Base-by-base conservation (phyloP, 2,888 invertebrate species). In the Dryococelus australis region DNA sequence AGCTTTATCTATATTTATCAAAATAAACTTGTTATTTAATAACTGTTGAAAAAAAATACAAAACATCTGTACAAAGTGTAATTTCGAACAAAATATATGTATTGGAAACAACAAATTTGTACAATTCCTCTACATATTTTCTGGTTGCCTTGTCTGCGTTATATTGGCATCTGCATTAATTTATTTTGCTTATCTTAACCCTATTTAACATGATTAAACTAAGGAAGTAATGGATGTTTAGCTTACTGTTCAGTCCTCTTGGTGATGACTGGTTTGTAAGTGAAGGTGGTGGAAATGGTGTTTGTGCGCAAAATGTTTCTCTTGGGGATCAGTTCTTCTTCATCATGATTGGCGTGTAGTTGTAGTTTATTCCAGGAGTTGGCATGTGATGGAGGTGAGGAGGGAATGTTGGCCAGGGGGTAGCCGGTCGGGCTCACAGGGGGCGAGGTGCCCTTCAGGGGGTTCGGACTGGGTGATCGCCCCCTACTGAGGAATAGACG, bases 391-490 rank as follows among this genome's bases (percentile, higher is more conserved):
- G 65, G 65, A 9, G 65, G n/a, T 9, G 65, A n/a, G 65, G 65
- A 65, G 8, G n/a, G 65, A 0, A n/a, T 8, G 65, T 0, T 8
- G 20, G 65, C 65, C 65, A n/a, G 0, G 0, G 65, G 16, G 16
- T 47, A 47, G 47, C 47, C 8, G 47, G 10, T 47, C 16, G 47
- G 47, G 47, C 47, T 47, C 47, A 47, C 12, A 13, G 47, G n/a
- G 4, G 65, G 65, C 20, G 65, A 20, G n/a, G 65, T n/a, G 65
- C 24, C 24, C 20, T n/a, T 65, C 65, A 65, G 65, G n/a, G 65
- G 65, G 65, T n/a, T n/a, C n/a, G 65, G 65, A n/a, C 65, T 65
- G 65, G 65, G 65, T n/a, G 65, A 65, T n/a, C 65, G 10, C n/a
- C 24, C n/a, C 65, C 65, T 10, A 24, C 65, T 6, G 65, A 65